phyloP scores from a whole-genome alignment of 1,140 invertebrate genomes.

The Aphelenchoides besseyi region DNA sequence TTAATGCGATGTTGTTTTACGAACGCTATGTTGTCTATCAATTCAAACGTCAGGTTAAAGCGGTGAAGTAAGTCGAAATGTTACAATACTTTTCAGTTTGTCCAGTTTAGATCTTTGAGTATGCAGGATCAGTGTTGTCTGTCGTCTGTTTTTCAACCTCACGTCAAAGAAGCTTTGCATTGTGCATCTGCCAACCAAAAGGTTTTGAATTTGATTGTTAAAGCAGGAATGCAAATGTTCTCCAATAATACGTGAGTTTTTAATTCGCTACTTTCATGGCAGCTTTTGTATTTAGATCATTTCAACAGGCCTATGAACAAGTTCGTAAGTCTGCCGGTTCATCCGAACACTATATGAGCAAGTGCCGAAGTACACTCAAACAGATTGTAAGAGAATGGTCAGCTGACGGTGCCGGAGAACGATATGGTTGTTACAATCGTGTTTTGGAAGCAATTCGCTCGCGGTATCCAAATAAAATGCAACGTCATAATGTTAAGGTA shows the following conservation, averaged over 20 bases:
- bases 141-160: neutral
- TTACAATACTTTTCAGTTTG: neutral
- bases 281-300: neutral
- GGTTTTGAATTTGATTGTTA: slow-evolving; percentile 8
- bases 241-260: neutral
- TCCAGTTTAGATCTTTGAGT: neutral
- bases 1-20: slow-evolving; percentile 10
- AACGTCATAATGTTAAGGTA: slow-evolving; percentile 55
- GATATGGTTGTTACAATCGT: slow-evolving; percentile 81
- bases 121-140: neutral
- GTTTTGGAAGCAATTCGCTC: slow-evolving; percentile 74
- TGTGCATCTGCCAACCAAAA: slow-evolving; percentile 13
- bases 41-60: slow-evolving; percentile 16
- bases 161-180: slow-evolving; percentile 7
- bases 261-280: neutral
- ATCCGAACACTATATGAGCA: slow-evolving; percentile 68
- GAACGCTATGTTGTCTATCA: neutral
- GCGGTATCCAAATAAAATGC: slow-evolving; percentile 70
- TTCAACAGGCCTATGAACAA: neutral
- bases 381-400: slow-evolving; percentile 95
- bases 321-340: neutral
- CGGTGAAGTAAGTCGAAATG: slow-evolving; percentile 12
- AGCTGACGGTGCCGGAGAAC: slow-evolving; percentile 71
- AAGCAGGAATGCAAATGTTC: slow-evolving; percentile 14
- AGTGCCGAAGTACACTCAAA: slow-evolving; percentile 86